These are phyloP conservation scores for Polymixis flavicincta DNA, from an alignment of 2,888 invertebrate species.

Conservation along the genomic window DNA sequence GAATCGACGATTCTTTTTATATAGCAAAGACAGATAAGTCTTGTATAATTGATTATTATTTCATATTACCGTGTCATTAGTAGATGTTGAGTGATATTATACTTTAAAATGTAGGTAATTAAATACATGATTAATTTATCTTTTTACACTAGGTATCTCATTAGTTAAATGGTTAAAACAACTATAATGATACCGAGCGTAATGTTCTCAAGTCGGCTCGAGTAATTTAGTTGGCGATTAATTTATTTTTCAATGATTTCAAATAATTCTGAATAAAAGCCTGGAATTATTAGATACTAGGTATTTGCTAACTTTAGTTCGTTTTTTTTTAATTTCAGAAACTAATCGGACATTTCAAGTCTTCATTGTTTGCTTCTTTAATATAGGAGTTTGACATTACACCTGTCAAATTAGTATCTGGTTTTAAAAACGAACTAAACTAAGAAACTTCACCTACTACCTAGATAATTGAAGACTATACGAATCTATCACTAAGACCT, in stretches of 20 bases:
- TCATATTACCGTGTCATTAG: not conserved
- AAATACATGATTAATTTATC: not conserved
- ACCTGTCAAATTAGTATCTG: no score
- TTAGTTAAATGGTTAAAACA: not conserved
- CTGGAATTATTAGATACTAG: not conserved
- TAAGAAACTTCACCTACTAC: not conserved
- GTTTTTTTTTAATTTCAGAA: no score
- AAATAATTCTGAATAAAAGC: not conserved
- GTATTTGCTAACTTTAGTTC: no score
- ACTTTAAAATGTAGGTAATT: not conserved
- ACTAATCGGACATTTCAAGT: no score
- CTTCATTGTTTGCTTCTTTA: no score
- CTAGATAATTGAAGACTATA: not conserved
- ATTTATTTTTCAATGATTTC: not conserved
- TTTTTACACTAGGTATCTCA: not conserved
- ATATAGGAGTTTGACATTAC: no score
- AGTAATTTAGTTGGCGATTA: not conserved
- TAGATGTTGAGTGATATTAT: conserved; percentile 2
- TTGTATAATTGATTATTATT: conserved; percentile 13
- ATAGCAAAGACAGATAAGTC: conserved; percentile 13
- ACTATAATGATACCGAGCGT: not conserved
- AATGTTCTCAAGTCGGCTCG: not conserved
- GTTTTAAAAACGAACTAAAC: no score
- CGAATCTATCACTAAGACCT: not conserved
- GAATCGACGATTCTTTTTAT: not conserved